These are phyloP conservation scores for Hipparchia semele DNA, from an alignment of 2,888 invertebrate genomes.

Conservation along the genomic window DNA sequence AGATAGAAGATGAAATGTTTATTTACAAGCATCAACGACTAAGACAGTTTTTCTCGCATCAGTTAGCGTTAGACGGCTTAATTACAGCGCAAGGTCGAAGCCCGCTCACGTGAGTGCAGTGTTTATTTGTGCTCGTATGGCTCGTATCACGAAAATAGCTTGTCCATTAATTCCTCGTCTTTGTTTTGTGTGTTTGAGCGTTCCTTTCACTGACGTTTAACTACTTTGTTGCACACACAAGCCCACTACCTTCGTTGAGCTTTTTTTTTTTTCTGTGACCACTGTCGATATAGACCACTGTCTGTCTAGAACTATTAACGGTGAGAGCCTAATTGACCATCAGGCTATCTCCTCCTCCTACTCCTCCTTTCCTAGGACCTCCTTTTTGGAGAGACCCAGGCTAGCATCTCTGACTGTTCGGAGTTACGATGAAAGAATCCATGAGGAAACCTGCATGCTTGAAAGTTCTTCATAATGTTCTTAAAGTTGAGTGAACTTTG, in stretches of 20 bases:
- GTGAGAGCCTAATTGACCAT: too few relatives aligned
- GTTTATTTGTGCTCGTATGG: conserved; percentile 12
- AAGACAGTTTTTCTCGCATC: not conserved
- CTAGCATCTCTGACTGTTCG: too few relatives aligned
- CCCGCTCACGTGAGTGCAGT: conserved; percentile 28
- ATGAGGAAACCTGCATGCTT: too few relatives aligned
- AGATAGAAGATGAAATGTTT: not conserved
- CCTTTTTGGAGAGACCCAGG: too few relatives aligned
- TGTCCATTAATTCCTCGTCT: not conserved
- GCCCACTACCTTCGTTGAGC: not conserved
- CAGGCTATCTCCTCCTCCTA: too few relatives aligned
- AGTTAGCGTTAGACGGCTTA: conserved; percentile 24
- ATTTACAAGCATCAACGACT: not conserved
- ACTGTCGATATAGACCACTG: too few relatives aligned
- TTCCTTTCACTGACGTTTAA: not conserved
- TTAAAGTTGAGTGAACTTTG: too few relatives aligned
- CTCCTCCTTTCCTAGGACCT: too few relatives aligned
- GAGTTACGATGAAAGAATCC: too few relatives aligned
- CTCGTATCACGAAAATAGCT: conserved; percentile 10
- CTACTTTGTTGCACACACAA: not conserved
- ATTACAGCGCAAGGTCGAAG: conserved; percentile 37
- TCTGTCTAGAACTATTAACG: too few relatives aligned
- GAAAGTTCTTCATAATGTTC: too few relatives aligned
- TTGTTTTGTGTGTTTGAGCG: not conserved
- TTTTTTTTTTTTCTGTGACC: too few relatives aligned